Evolutionary conservation across 2,888 invertebrate genomes (phyloP), one percentile per base, ranked within the genome.

Genomic region (Ophioninae sp.): DNA sequence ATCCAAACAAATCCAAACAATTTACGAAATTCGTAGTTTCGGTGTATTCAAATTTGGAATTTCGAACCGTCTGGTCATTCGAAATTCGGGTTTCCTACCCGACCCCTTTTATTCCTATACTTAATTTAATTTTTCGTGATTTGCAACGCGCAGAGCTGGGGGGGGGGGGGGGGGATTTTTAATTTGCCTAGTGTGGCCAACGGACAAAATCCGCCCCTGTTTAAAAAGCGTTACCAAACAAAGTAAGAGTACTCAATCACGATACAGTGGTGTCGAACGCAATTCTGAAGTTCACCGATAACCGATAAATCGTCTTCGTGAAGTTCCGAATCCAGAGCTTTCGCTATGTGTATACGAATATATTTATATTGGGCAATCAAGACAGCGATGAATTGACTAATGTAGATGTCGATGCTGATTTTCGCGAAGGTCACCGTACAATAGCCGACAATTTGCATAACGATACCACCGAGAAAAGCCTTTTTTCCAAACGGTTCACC

Each of bases 321-420:
- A 58, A n/a, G 23, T 0, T 61, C 37, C 8, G 64, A 10, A 30
- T 51, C 30, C 37, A 83, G 72, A 44, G 86, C 73, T 20, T 37
- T n/a, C 1, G 79, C 72, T 0, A 89, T 64, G 22, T 86, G 82
- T 0, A 56, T 56, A 8, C 82, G 81, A 7, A 89, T 63, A 59
- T 87, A 89, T 39, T 79, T 84, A 72, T 88, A 89, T 17, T 89
- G 85, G 2, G 87, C 87, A 0, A 88, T 86, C 22, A 88, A 37
- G 7, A 89, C 30, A 0, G 86, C 68, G 17, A 90, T 84, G 17
- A 87, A 64, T 51, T 90, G 82, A 59, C 86, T 87, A 9, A 86
- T 81, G 56, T 90, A 90, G 9, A 89, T 3, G 44, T 90, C 89
- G 0, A 88, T 59, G 9, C 86, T 63, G 9, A 81, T 77, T 63